These are phyloP conservation scores for Desmodus rotundus DNA, from an alignment of 2,113 vertebrate species.

Conservation along the genomic window DNA sequence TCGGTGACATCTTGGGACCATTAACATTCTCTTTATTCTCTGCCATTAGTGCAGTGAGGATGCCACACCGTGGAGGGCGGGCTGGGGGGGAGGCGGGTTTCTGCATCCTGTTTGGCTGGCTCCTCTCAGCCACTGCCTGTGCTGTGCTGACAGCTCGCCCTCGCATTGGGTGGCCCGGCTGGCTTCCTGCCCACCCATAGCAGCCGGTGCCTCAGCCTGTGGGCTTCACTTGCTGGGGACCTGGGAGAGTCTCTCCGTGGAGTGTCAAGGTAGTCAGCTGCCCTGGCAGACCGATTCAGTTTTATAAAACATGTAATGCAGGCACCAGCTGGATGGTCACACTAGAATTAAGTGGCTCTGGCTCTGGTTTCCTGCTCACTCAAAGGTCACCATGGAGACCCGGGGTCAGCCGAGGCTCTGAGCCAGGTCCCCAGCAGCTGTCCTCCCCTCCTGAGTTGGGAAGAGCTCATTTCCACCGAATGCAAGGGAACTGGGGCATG, in stretches of 20 bases:
- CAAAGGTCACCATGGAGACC: constrained; percentile 11
- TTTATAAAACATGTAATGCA: fast-evolving
- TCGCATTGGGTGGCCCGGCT: neutral
- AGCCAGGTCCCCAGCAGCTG: neutral
- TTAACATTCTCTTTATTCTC: neutral
- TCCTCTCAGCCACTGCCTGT: neutral
- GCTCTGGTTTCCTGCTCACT: neutral
- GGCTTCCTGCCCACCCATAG: neutral
- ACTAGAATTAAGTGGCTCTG: neutral
- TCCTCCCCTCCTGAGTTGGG: neutral
- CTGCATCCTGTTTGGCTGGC: neutral
- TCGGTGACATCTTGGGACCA: neutral
- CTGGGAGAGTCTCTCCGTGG: neutral
- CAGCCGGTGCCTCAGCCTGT: constrained; percentile 35
- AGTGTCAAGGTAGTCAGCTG: constrained; percentile 9
- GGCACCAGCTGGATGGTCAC: neutral
- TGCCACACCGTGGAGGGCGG: neutral
- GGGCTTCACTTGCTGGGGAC: neutral
- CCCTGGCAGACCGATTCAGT: neutral
- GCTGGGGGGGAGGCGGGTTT: neutral
- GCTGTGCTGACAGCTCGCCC: neutral
- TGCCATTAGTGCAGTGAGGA: neutral
- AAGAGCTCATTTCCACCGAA: neutral
- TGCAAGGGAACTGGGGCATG: fast-evolving
- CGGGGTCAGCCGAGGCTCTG: neutral